A percentile compares a stretch with the other conserved stretches of the same genome.
Evolutionary conservation across 1,140 invertebrate species (phyloP).

Genomic region (Rhopalosiphum maidis): DNA sequence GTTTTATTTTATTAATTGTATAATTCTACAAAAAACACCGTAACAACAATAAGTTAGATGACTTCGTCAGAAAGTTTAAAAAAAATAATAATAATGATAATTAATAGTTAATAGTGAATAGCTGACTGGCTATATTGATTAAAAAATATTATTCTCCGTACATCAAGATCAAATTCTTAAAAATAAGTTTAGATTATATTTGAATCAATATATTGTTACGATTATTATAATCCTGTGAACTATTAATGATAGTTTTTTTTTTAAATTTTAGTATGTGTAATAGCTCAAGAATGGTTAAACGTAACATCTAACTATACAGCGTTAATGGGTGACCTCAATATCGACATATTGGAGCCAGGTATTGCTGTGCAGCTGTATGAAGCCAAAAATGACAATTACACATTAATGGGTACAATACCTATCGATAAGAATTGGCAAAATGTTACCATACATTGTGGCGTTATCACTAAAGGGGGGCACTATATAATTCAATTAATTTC

Average conservation of each 20-base stretch:
- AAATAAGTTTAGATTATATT: background rate
- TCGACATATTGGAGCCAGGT: constrained; percentile 37
- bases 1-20: no score
- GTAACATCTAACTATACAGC: constrained; percentile 44
- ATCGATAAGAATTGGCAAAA: constrained; percentile 25
- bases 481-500: constrained; percentile 61
- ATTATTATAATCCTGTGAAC: background rate
- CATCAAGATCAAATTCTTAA: background rate
- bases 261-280: background rate
- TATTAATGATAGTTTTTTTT: background rate
- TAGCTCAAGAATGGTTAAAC: constrained; percentile 44
- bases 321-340: constrained; percentile 11
- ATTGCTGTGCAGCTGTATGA: constrained; percentile 33
- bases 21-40: no score
- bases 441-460: constrained; percentile 72
- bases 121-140: no score
- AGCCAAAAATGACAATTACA: constrained; percentile 42
- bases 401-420: constrained; percentile 42
- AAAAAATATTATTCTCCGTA: no score
- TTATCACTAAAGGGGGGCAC: constrained; percentile 72
- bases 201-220: background rate
- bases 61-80: no score
- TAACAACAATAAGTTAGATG: no score
- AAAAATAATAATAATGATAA: no score
- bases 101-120: no score